These are phyloP conservation scores for Ctenicera cuprea DNA, from an alignment of 2,888 invertebrate genomes.

Conservation along the genomic window DNA sequence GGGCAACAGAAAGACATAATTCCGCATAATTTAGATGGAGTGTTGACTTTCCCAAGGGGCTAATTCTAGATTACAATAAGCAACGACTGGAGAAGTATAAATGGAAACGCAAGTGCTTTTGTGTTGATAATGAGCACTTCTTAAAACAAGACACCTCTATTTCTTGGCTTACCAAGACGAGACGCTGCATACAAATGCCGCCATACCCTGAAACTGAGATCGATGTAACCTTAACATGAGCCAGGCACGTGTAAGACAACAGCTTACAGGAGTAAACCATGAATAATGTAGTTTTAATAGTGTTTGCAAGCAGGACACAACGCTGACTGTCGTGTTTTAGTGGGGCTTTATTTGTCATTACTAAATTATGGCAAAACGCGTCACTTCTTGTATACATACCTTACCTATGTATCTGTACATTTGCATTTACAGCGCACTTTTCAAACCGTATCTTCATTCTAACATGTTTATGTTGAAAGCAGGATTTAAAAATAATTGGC, in stretches of 20 bases:
- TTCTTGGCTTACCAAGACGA: constrained; percentile 38
- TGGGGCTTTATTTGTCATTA: constrained; percentile 30
- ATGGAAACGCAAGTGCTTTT: constrained; percentile 31
- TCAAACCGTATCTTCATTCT: not conserved
- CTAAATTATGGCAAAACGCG: constrained; percentile 27
- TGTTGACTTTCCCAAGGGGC: constrained; percentile 29
- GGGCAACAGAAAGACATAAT: constrained; percentile 21
- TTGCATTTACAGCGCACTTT: not conserved
- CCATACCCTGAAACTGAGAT: constrained; percentile 36
- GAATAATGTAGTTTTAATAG: constrained; percentile 47
- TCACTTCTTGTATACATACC: not conserved
- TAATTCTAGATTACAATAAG: constrained; percentile 32
- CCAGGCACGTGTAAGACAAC: constrained; percentile 46
- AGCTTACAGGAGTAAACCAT: constrained; percentile 46
- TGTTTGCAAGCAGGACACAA: constrained; percentile 34
- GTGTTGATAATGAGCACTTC: constrained; percentile 37
- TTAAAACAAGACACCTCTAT: constrained; percentile 38
- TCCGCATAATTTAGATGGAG: constrained; percentile 28
- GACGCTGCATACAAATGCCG: constrained; percentile 45
- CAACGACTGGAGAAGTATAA: constrained; percentile 23
- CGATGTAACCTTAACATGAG: constrained; percentile 43
- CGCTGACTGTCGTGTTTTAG: constrained; percentile 25
- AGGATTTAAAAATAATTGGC: constrained; percentile 19
- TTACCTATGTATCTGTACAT: not conserved
- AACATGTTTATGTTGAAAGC: constrained; percentile 3